Evolutionary conservation across 2,113 vertebrate genomes (phyloP).

Genomic region (Callorhinus ursinus): DNA sequence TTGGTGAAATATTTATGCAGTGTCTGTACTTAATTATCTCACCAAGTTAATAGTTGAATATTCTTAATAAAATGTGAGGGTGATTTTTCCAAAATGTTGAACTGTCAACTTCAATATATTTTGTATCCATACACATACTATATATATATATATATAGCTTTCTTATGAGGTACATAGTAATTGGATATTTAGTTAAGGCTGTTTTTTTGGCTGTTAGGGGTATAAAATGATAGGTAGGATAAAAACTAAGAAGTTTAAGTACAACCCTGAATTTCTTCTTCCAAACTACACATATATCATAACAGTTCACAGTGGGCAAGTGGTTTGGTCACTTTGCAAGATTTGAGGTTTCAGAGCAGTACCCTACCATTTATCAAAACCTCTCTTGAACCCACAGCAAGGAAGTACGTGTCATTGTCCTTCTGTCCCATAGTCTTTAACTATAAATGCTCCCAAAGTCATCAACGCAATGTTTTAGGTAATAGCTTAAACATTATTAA

Average conservation of each 20-base stretch:
- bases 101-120: neutral
- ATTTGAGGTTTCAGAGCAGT: neutral
- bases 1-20: constrained; percentile 40
- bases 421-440: constrained; percentile 20
- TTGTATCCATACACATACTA: neutral
- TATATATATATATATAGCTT: neutral
- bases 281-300: neutral
- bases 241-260: constrained; percentile 9
- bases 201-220: neutral
- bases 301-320: constrained; percentile 25
- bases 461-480: constrained; percentile 1
- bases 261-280: constrained; percentile 36
- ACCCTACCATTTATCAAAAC: constrained; percentile 35
- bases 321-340: neutral
- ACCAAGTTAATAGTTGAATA: constrained; percentile 44
- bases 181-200: constrained; percentile 21
- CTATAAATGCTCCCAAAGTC: constrained; percentile 25
- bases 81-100: neutral
- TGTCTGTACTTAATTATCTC: constrained; percentile 45
- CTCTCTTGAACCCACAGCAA: neutral
- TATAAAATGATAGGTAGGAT: neutral
- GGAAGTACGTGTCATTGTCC: neutral
- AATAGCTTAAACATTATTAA: constrained; percentile 8
- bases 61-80: constrained; percentile 45
- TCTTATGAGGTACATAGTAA: constrained; percentile 9